Conservation (phyloP, 2,888 invertebrate species). For the Ctena decussata region DNA sequence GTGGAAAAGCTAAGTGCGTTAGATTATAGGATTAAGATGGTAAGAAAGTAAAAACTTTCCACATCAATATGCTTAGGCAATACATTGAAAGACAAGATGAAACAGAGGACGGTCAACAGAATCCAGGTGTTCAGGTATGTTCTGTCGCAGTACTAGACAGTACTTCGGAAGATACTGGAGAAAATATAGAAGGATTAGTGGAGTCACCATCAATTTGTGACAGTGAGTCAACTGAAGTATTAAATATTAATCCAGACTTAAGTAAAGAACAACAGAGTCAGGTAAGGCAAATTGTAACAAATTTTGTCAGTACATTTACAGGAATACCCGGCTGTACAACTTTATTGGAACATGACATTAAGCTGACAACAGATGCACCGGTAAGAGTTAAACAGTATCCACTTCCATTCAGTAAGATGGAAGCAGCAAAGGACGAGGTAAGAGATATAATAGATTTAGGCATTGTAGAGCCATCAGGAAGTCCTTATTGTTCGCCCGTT, state of each 20-base stretch:
- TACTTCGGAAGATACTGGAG: too few species aligned
- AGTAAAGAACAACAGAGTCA: not conserved
- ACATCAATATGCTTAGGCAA: too few species aligned
- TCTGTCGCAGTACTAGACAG: too few species aligned
- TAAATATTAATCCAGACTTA: not conserved
- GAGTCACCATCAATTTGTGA: too few species aligned
- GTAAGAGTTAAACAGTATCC: conserved; percentile 15
- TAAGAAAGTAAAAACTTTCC: too few species aligned
- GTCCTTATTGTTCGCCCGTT: conserved; percentile 17
- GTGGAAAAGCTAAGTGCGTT: too few species aligned
- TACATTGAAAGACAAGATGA: too few species aligned
- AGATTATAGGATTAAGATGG: too few species aligned
- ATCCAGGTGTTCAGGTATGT: too few species aligned
- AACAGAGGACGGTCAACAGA: too few species aligned
- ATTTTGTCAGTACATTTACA: not conserved
- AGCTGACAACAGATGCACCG: conserved; percentile 1
- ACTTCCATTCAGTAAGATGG: conserved; percentile 2
- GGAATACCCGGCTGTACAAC: not conserved
- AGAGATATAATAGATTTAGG: conserved; percentile 29
- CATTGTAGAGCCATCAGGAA: conserved; percentile 24
- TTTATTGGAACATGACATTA: conserved; percentile 8
- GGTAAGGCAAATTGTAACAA: not conserved
- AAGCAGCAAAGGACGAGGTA: conserved; percentile 23
- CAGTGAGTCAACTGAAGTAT: too few species aligned
- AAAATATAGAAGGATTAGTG: too few species aligned